A percentile compares a stretch with the other conserved stretches of the same genome.
Evolutionary conservation across 2,888 invertebrate species (phyloP).

Genomic region (Luperina testacea): DNA sequence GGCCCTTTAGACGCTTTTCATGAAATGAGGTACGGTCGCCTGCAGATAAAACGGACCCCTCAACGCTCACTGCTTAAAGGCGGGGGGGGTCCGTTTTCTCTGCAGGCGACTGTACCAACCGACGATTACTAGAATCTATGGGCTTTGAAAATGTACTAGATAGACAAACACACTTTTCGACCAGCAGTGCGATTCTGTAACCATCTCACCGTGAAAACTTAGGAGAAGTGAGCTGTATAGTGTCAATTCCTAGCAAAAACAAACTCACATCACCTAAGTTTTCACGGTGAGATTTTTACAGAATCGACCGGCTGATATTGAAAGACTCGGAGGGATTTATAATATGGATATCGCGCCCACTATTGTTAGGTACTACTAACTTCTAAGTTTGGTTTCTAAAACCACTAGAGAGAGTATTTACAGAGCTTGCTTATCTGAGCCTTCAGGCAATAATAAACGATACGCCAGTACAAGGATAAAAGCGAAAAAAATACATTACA

Average conservation of each 20-base stretch:
- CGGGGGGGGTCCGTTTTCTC: too few species aligned
- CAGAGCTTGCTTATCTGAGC: neutral
- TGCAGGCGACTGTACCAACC: too few species aligned
- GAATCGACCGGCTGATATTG: neutral
- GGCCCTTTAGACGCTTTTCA: too few species aligned
- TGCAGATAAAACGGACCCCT: too few species aligned
- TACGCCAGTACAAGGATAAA: neutral
- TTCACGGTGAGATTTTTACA: too few species aligned
- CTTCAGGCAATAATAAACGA: slow-evolving; percentile 1
- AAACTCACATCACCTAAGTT: too few species aligned
- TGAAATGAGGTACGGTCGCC: too few species aligned
- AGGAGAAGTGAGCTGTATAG: too few species aligned
- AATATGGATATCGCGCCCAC: neutral
- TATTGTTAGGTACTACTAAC: neutral
- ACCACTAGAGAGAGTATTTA: neutral
- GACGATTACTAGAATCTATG: neutral
- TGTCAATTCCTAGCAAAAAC: too few species aligned
- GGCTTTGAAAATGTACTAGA: neutral
- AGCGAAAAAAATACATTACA: neutral
- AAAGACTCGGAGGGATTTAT: neutral
- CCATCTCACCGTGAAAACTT: too few species aligned
- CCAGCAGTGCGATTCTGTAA: too few species aligned
- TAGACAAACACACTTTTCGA: neutral
- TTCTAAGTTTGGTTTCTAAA: neutral
- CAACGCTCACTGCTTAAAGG: too few species aligned